These are phyloP conservation scores for Xenentodon cancila DNA, from an alignment of 2,797 vertebrate species.

Conservation along the genomic window DNA sequence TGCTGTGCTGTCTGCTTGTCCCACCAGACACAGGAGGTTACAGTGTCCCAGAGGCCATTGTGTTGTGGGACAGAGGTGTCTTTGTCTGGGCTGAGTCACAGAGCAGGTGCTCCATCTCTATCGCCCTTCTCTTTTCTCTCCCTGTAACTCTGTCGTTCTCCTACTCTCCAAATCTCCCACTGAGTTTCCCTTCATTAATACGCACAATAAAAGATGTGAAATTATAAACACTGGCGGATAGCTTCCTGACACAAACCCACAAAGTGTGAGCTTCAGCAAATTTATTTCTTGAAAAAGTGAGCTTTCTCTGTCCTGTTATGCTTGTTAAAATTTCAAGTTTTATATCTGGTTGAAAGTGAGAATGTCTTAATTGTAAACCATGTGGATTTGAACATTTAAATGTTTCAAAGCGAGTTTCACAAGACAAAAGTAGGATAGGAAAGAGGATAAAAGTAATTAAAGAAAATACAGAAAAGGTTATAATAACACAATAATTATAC, in stretches of 20 bases:
- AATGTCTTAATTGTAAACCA: constrained; percentile 1
- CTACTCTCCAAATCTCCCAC: constrained; percentile 21
- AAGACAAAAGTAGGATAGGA: not conserved
- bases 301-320: not conserved
- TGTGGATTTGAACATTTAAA: not conserved
- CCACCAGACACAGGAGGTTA: constrained; percentile 73
- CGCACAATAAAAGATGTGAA: constrained; percentile 10
- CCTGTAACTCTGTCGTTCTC: constrained; percentile 27
- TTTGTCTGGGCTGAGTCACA: constrained; percentile 74
- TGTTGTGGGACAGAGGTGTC: constrained; percentile 77
- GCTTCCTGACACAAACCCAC: not conserved
- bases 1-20: constrained; percentile 60
- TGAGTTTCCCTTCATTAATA: constrained; percentile 16
- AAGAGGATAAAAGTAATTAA: no score
- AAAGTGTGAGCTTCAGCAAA: constrained; percentile 1
- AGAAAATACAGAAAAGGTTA: not conserved
- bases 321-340: not conserved
- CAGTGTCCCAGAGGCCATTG: constrained; percentile 71
- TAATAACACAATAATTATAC: not conserved
- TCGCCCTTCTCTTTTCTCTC: constrained; percentile 55
- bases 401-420: not conserved
- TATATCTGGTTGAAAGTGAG: not conserved
- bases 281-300: not conserved
- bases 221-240: not conserved
- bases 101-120: constrained; percentile 78